These are phyloP conservation scores for Adineta ricciae DNA, from an alignment of 2,888 invertebrate species.

Conservation along the genomic window DNA sequence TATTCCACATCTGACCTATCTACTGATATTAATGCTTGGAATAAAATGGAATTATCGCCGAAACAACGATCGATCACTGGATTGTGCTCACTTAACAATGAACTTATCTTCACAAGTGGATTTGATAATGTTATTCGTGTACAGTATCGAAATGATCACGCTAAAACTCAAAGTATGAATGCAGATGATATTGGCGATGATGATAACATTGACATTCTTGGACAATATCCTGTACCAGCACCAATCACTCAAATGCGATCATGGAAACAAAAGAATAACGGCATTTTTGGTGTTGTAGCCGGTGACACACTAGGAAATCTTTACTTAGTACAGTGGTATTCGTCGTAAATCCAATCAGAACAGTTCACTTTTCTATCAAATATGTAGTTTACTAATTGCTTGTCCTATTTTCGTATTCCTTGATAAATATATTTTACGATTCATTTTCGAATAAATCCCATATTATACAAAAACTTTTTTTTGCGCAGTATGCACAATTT, in stretches of 20 bases:
- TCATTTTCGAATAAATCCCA: no score
- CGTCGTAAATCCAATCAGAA: background rate
- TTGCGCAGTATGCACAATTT: background rate
- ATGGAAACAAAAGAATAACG: background rate
- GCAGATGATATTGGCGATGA: background rate
- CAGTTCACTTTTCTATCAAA: background rate
- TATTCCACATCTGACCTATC: background rate
- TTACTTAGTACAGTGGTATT: background rate
- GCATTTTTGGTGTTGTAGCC: background rate
- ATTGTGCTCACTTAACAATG: background rate
- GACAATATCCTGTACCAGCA: conserved; percentile 18
- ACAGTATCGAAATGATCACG: background rate
- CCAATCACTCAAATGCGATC: background rate
- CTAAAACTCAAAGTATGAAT: background rate
- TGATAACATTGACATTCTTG: background rate
- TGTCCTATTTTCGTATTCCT: no score
- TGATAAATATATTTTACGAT: no score
- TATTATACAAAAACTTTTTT: background rate
- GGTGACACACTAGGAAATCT: background rate
- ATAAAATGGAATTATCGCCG: background rate
- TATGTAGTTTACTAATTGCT: background rate
- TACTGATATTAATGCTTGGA: background rate
- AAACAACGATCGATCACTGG: background rate
- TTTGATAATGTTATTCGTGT: background rate
- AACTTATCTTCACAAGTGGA: background rate